Percentiles rank a stretch among this genome's conserved stretches.
Evolutionary conservation across 2,113 vertebrate genomes (phyloP).

Genomic region (Psilopsiagon aurifrons): DNA sequence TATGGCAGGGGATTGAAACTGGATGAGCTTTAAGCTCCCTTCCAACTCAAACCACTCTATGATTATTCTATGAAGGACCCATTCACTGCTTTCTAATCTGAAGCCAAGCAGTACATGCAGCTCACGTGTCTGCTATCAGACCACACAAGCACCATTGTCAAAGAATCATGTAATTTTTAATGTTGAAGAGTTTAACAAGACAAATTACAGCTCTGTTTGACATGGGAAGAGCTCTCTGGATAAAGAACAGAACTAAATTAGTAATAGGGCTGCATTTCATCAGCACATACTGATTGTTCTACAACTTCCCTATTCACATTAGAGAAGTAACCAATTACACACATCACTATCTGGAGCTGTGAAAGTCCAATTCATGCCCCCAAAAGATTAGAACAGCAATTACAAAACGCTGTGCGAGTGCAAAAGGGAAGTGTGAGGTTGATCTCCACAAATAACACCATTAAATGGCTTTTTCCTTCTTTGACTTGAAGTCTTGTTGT

Average conservation of each 20-base stretch:
- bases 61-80: neutral
- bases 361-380: neutral
- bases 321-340: neutral
- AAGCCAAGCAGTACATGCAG: neutral
- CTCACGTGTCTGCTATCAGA: accelerated
- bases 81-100: accelerated
- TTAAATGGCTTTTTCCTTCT: neutral
- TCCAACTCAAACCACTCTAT: neutral
- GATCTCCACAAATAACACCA: neutral
- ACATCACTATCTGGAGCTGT: neutral
- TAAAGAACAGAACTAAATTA: neutral
- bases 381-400: neutral
- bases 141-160: accelerated
- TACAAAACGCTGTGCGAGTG: neutral
- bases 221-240: neutral
- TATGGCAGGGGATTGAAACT: neutral
- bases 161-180: neutral
- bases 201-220: neutral
- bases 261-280: neutral
- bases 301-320: neutral
- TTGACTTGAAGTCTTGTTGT: neutral
- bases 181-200: neutral
- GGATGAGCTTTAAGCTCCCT: neutral
- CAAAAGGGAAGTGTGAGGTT: neutral
- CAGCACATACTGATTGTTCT: neutral